A percentile compares a stretch with the other conserved stretches of the same genome.
These are phyloP conservation scores for Plebejus melissa DNA, from an alignment of 2,888 invertebrate species.

Conservation along the genomic window DNA sequence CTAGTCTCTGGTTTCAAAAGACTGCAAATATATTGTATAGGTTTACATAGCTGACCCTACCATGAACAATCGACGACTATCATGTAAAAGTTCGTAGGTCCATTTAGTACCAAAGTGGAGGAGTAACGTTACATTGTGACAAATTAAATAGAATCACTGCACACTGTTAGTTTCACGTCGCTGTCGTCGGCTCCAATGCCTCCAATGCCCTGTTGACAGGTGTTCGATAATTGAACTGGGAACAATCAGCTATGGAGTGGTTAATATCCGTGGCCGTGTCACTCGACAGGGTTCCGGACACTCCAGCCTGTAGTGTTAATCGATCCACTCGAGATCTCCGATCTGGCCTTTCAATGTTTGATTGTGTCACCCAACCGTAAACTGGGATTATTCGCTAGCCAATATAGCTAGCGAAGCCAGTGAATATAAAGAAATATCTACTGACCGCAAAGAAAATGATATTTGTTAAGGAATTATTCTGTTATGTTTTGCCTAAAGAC, in stretches of 20 bases:
- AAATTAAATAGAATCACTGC: slow-evolving; percentile 35
- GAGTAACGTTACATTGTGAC: not conserved
- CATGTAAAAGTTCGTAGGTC: not conserved
- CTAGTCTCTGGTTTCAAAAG: not conserved
- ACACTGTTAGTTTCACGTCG: slow-evolving; percentile 52
- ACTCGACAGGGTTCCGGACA: slow-evolving; percentile 61
- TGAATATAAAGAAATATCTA: not conserved
- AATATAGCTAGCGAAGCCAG: not conserved
- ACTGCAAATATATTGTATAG: not conserved
- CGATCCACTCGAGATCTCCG: slow-evolving; percentile 46
- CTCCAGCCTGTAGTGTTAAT: slow-evolving; percentile 64
- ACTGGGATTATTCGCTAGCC: slow-evolving; percentile 12
- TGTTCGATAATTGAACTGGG: slow-evolving; percentile 75
- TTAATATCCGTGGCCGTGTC: slow-evolving; percentile 71
- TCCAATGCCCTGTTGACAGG: slow-evolving; percentile 62
- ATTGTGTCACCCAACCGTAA: slow-evolving; percentile 22
- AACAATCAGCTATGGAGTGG: slow-evolving; percentile 75
- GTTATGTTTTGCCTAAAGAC: not conserved
- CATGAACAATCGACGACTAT: not conserved
- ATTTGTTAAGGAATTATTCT: not conserved
- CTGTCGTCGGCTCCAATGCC: slow-evolving; percentile 30
- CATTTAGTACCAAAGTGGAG: not conserved
- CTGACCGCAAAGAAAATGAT: not conserved
- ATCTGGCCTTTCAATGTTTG: slow-evolving; percentile 26
- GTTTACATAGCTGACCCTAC: not conserved